Evolutionary conservation across 2,797 vertebrate genomes (phyloP).

Genomic region (Parauchenoglanis ngamensis): DNA sequence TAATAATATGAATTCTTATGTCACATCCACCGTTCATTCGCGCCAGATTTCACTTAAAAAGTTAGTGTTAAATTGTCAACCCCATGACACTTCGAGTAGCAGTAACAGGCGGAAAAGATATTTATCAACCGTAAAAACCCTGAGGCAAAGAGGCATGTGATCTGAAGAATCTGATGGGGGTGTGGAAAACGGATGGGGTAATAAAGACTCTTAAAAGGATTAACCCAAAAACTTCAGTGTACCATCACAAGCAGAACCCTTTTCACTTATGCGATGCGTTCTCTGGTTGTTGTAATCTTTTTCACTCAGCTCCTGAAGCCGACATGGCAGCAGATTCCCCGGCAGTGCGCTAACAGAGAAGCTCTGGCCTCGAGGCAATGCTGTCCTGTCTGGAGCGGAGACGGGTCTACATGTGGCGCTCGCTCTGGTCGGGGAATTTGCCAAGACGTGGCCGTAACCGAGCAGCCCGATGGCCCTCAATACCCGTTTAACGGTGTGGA

Average conservation of each 20-base stretch:
- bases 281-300: constrained; percentile 63
- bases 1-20: neutral
- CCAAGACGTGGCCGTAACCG: constrained; percentile 74
- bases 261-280: constrained; percentile 66
- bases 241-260: neutral
- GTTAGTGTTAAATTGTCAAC: neutral
- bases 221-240: neutral
- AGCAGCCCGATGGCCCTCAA: constrained; percentile 80
- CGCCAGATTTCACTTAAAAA: neutral
- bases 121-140: constrained; percentile 11
- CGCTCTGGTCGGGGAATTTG: constrained; percentile 84
- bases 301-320: constrained; percentile 58
- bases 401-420: constrained; percentile 85
- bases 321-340: constrained; percentile 81
- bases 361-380: constrained; percentile 82
- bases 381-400: constrained; percentile 85
- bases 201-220: neutral
- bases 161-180: constrained; percentile 31
- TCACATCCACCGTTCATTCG: neutral
- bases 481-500: constrained; percentile 89
- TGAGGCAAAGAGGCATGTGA: constrained; percentile 49
- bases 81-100: neutral
- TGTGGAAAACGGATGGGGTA: neutral
- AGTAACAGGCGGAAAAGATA: constrained; percentile 14
- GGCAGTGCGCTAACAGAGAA: constrained; percentile 75